Percentiles rank a stretch among this genome's conserved stretches.
Evolutionary conservation across 1,140 invertebrate genomes (phyloP).

Genomic region (Drosophila subpulchrella): DNA sequence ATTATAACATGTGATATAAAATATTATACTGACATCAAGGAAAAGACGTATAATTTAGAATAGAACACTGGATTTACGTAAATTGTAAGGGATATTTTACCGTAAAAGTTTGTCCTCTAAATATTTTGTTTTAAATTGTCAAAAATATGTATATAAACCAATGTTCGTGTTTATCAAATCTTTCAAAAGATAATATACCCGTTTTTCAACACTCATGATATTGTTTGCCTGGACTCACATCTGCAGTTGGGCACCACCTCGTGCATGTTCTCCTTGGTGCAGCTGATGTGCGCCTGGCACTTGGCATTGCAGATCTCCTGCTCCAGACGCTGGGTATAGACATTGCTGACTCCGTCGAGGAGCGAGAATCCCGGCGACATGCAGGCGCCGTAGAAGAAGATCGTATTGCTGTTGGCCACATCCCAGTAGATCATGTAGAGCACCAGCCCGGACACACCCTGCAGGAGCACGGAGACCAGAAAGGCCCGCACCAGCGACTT

Average conservation of each 20-base stretch:
- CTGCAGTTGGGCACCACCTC: slow-evolving; percentile 61
- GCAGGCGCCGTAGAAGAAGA: slow-evolving; percentile 62
- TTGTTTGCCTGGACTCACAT: slow-evolving; percentile 35
- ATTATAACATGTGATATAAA: too few species aligned
- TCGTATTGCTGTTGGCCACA: slow-evolving; percentile 63
- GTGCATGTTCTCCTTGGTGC: slow-evolving; percentile 52
- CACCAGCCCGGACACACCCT: slow-evolving; percentile 59
- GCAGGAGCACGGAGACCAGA: slow-evolving; percentile 62
- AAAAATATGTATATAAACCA: too few species aligned
- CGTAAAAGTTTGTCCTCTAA: too few species aligned
- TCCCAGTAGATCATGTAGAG: slow-evolving; percentile 72
- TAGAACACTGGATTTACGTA: too few species aligned
- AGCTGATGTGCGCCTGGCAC: slow-evolving; percentile 34
- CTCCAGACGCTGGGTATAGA: slow-evolving; percentile 61
- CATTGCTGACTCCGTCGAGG: slow-evolving; percentile 72
- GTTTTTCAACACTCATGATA: too few species aligned
- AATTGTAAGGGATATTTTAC: too few species aligned
- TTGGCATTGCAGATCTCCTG: slow-evolving; percentile 40
- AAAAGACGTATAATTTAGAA: too few species aligned
- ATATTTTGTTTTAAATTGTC: too few species aligned
- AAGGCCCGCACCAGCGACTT: slow-evolving; percentile 50
- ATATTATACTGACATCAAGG: too few species aligned
- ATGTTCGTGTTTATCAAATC: too few species aligned
- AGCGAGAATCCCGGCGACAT: slow-evolving; percentile 71
- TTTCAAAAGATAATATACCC: too few species aligned